phyloP scores from a whole-genome alignment of 2,888 invertebrate species.

The Ichneumoninae sp. region DNA sequence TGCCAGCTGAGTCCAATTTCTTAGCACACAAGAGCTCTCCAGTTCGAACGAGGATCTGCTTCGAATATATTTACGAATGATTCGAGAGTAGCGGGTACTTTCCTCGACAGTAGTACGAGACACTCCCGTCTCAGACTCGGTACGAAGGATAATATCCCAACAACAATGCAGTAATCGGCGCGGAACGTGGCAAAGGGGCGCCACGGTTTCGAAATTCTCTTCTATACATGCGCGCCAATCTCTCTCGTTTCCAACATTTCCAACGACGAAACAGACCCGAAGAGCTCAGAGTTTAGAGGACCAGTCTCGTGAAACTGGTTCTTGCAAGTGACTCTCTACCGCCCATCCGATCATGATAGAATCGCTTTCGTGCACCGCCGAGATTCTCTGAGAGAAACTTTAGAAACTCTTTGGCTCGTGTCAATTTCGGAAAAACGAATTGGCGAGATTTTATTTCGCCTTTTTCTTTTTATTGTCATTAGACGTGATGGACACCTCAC shows the following conservation, averaged over 20 bases:
- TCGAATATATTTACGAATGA: slow-evolving; percentile 56
- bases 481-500: slow-evolving; percentile 27
- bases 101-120: slow-evolving; percentile 26
- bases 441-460: slow-evolving; percentile 50
- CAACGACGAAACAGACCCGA: slow-evolving; percentile 56
- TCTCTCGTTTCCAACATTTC: slow-evolving; percentile 45
- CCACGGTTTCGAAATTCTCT: slow-evolving; percentile 52
- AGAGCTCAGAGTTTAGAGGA: slow-evolving; percentile 61
- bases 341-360: slow-evolving; percentile 51
- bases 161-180: slow-evolving; percentile 66
- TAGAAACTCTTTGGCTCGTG: slow-evolving; percentile 54
- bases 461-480: slow-evolving; percentile 38
- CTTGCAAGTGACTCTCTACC: slow-evolving; percentile 25
- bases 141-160: slow-evolving; percentile 61
- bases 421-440: slow-evolving; percentile 71
- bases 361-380: slow-evolving; percentile 47
- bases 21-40: slow-evolving; percentile 3
- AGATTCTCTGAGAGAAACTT: slow-evolving; percentile 61
- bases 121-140: slow-evolving; percentile 44
- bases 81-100: slow-evolving; percentile 54
- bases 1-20: not conserved
- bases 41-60: slow-evolving; percentile 41
- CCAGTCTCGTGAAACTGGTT: slow-evolving; percentile 60
- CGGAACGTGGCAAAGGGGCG: slow-evolving; percentile 65
- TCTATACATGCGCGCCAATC: slow-evolving; percentile 25